phyloP scores from a whole-genome alignment of 2,797 vertebrate species.

The Megaceryle alcyon region DNA sequence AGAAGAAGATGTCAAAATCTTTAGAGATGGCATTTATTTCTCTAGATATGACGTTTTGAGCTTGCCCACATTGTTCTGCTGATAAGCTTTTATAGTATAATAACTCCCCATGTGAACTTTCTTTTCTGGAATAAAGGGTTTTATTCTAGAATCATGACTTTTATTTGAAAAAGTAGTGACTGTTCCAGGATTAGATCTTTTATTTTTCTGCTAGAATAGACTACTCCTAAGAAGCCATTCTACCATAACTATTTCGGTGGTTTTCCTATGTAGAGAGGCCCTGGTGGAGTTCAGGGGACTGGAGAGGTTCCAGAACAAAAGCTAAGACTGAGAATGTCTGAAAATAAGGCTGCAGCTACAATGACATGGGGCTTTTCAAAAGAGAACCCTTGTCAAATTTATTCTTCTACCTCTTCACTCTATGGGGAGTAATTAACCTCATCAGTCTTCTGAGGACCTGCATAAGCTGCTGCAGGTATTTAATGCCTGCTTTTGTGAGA shows the following conservation, averaged over 20 bases:
- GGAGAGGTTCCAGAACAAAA: conserved; percentile 14
- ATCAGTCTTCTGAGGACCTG: not conserved
- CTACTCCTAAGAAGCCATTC: not conserved
- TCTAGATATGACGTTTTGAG: not conserved
- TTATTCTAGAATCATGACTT: not conserved
- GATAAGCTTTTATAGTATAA: not conserved
- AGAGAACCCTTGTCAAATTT: not conserved
- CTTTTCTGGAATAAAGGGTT: not conserved
- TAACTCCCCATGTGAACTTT: not conserved
- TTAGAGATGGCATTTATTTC: not conserved
- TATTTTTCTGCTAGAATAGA: not conserved
- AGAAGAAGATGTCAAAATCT: not conserved
- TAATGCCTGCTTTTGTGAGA: not conserved
- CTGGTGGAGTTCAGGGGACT: not conserved
- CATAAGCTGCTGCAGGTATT: not conserved
- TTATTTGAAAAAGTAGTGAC: not conserved
- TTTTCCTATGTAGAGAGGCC: not conserved
- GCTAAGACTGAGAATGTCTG: not conserved
- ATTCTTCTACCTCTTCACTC: not conserved
- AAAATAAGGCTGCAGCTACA: not conserved
- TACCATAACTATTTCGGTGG: not conserved
- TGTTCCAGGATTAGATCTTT: not conserved
- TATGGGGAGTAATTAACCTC: not conserved
- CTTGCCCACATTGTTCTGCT: not conserved
- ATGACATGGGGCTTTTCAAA: not conserved